These are phyloP conservation scores for Pavo muticus DNA, from an alignment of 2,113 vertebrate species.

Conservation along the genomic window DNA sequence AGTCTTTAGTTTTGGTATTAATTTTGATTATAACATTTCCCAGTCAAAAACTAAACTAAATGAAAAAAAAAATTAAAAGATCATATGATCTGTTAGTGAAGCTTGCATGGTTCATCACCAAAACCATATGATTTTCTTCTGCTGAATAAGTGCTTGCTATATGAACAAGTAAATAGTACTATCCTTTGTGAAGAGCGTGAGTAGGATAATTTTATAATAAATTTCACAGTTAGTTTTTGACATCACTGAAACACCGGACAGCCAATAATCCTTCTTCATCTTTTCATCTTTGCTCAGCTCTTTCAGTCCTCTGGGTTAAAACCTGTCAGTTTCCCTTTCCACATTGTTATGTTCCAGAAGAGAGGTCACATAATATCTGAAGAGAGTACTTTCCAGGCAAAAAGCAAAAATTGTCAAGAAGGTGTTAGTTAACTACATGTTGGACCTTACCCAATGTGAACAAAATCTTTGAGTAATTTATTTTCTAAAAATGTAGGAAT, in stretches of 20 bases:
- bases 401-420: background rate
- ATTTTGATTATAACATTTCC: background rate
- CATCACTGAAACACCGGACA: background rate
- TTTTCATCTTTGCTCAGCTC: background rate
- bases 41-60: background rate
- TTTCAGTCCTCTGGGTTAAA: background rate
- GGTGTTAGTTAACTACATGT: background rate
- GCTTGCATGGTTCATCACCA: background rate
- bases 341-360: background rate
- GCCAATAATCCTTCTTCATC: background rate
- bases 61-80: background rate
- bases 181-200: background rate
- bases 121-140: rapidly evolving
- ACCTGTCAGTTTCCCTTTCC: background rate
- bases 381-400: background rate
- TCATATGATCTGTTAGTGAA: background rate
- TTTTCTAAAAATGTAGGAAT: background rate
- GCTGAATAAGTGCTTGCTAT: background rate
- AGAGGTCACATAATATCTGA: background rate
- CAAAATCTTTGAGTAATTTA: background rate
- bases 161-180: background rate
- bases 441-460: background rate
- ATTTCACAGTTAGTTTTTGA: background rate
- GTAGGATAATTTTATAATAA: background rate
- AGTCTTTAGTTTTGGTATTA: rapidly evolving